Conservation (phyloP, 2,888 invertebrate genomes). For the Myopa testacea region DNA sequence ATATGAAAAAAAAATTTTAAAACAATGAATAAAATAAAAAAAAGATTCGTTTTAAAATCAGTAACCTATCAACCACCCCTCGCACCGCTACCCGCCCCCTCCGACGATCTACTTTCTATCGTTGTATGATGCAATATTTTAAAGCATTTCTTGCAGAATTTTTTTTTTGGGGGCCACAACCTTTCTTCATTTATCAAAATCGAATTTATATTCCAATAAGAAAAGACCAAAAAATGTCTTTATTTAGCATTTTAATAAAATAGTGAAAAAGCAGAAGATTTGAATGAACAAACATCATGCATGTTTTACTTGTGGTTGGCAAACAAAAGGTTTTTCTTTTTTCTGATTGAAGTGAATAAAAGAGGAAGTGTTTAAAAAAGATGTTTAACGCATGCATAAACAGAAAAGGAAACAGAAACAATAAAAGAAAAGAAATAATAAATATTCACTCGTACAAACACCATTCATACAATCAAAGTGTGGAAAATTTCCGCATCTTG, state of each 20-base stretch:
- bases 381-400: neutral
- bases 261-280: neutral
- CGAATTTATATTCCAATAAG: no score
- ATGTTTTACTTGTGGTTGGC: neutral
- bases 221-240: neutral
- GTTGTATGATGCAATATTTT: no score
- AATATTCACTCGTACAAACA: neutral
- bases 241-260: neutral
- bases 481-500: slow-evolving; percentile 8
- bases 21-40: no score
- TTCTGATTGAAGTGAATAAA: neutral
- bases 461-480: neutral
- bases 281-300: neutral
- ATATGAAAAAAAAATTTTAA: no score
- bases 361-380: neutral
- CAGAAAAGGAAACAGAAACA: neutral
- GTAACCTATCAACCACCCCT: no score
- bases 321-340: neutral
- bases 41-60: no score
- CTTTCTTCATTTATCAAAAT: no score
- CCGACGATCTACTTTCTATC: no score
- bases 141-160: no score
- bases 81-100: no score
- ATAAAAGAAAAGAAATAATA: neutral
- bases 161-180: no score